These are phyloP conservation scores for Bubo bubo DNA, from an alignment of 2,113 vertebrate species.

Conservation along the genomic window DNA sequence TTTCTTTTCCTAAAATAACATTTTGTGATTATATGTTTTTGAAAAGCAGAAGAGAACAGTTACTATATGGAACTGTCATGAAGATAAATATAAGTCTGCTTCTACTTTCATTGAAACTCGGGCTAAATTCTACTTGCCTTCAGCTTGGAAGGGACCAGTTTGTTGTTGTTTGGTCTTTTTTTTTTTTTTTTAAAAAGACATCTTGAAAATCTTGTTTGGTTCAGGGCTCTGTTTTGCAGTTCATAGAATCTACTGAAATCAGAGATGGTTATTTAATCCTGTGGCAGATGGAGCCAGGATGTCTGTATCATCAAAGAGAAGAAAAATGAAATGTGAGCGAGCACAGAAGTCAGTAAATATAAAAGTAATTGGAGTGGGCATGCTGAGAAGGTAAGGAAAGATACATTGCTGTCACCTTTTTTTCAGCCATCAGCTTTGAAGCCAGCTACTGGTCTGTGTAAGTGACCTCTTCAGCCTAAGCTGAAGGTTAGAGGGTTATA, in stretches of 20 bases:
- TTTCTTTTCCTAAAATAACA: not conserved
- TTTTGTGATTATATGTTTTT: not conserved
- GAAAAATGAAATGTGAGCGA: slow-evolving; percentile 62
- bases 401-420: slow-evolving; percentile 24
- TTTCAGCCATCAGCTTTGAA: slow-evolving; percentile 65
- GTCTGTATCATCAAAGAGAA: slow-evolving; percentile 69
- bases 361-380: slow-evolving; percentile 52
- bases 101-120: not conserved
- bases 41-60: not conserved
- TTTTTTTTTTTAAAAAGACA: not conserved
- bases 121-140: not conserved
- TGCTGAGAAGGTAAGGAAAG: slow-evolving; percentile 11
- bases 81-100: not conserved
- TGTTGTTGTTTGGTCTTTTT: not conserved
- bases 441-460: slow-evolving; percentile 61
- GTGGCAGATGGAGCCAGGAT: slow-evolving; percentile 71
- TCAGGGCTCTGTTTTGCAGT: slow-evolving; percentile 37
- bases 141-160: not conserved
- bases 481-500: slow-evolving; percentile 56
- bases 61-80: not conserved
- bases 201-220: not conserved
- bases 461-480: slow-evolving; percentile 44
- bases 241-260: slow-evolving; percentile 62
- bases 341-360: slow-evolving; percentile 53
- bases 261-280: slow-evolving; percentile 68